These are phyloP conservation scores for Pomacea maculata DNA, from an alignment of 1,140 invertebrate genomes.

Conservation along the genomic window DNA sequence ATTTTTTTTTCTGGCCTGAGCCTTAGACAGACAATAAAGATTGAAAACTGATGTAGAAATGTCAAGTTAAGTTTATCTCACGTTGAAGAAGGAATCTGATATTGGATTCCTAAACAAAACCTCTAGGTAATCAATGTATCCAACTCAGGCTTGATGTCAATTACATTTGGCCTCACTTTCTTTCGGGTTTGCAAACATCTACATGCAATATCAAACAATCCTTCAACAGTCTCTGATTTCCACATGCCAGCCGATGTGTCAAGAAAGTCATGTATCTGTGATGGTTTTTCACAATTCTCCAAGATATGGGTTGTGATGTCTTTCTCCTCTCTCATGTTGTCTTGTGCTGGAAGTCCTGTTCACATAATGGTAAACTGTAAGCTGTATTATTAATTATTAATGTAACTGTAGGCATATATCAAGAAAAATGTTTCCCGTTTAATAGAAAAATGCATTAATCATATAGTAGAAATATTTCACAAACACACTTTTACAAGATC, in stretches of 20 bases:
- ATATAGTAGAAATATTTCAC: too few species aligned
- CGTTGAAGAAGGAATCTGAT: too few species aligned
- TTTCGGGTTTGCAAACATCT: conserved; percentile 40
- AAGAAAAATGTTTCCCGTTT: too few species aligned
- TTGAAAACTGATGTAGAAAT: too few species aligned
- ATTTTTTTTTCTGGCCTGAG: too few species aligned
- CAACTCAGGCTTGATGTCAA: conserved; percentile 41
- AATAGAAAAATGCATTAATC: too few species aligned
- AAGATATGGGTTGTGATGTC: conserved; percentile 44
- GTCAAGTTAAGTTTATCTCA: too few species aligned
- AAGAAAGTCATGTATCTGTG: conserved; percentile 29
- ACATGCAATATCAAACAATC: conserved; percentile 31
- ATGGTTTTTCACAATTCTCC: conserved; percentile 35
- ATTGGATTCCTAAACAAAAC: too few species aligned
- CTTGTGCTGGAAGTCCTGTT: conserved; percentile 45
- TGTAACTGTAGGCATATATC: too few species aligned
- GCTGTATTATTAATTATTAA: too few species aligned
- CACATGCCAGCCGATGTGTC: conserved; percentile 39
- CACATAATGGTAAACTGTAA: conserved; percentile 16
- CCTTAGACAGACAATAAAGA: too few species aligned
- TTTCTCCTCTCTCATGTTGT: conserved; percentile 41
- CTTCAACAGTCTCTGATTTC: conserved; percentile 32
- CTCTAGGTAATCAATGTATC: neutral
- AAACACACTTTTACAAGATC: too few species aligned
- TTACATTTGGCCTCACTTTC: conserved; percentile 38